Evolutionary conservation across 2,888 invertebrate genomes (phyloP).

Genomic region (Ectobius pallidus): DNA sequence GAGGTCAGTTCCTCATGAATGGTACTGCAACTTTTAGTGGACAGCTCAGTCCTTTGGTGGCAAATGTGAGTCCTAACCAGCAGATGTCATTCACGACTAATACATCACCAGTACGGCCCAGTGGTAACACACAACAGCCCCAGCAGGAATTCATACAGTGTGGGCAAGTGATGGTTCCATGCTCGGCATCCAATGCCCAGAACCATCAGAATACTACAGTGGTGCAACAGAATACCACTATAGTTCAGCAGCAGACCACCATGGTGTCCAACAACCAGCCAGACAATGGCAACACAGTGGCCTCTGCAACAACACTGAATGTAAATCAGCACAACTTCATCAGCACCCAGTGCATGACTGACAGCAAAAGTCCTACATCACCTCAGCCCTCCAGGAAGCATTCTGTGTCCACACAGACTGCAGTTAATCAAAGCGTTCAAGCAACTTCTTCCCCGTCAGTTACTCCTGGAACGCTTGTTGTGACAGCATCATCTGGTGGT

Average conservation of each 20-base stretch:
- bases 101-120: constrained; percentile 58
- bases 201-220: constrained; percentile 68
- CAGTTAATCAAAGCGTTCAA: constrained; percentile 57
- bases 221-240: constrained; percentile 85
- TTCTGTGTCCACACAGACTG: constrained; percentile 78
- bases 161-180: constrained; percentile 72
- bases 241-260: constrained; percentile 81
- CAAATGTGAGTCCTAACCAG: constrained; percentile 72
- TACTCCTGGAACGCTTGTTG: constrained; percentile 53
- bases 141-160: constrained; percentile 76
- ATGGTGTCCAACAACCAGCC: constrained; percentile 72
- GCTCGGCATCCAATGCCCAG: constrained; percentile 53
- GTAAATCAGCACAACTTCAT: constrained; percentile 36
- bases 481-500: constrained; percentile 56
- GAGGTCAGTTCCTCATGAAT: constrained; percentile 76
- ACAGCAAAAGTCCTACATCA: constrained; percentile 24
- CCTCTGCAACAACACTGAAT: constrained; percentile 25
- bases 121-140: constrained; percentile 52
- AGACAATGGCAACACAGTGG: constrained; percentile 13
- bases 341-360: not conserved
- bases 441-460: constrained; percentile 47
- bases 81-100: constrained; percentile 68
- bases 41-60: constrained; percentile 74
- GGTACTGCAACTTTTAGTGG: constrained; percentile 54
- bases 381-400: constrained; percentile 59